Evolutionary conservation across 2,888 invertebrate genomes (phyloP), one percentile per base, ranked within the genome.

Genomic region (Dermolepida albohirtum): DNA sequence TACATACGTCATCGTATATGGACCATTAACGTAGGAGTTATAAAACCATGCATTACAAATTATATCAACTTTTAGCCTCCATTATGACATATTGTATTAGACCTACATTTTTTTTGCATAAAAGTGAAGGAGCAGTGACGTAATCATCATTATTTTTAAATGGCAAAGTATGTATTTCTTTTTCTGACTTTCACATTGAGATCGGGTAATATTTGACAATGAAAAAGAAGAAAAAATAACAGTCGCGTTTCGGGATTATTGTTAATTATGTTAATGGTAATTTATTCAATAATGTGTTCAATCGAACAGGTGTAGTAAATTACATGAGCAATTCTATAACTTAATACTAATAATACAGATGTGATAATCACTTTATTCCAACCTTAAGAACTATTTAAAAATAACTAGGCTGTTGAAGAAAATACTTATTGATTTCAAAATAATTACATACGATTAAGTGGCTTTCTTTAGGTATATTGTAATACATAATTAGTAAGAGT

Each of bases 11-110:
- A 14, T 34, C 47, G 59, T 47, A 39, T 16, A 22, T 14, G 47
- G 14, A 47, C 43, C 27, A 34, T 47, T 47, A 47, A 39, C 16
- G 59, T 62, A 62, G 47, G 47, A 47, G 59, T 47, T 47, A 62
- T 62, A 62, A 62, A 47, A 62, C 16, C 34, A 34, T 62, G 34
- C 34, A 62, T 14, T 34, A 47, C 59, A 47, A 62, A 62, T 62
- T 62, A 62, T 44, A 47, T 29, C 59, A 59, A n/a, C 41, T 41
- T 55, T 40, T 55, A 55, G 41, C 59, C 47, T 44, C 59, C 47
- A 59, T 59, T 59, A 47, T 59, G 47, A 59, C 59, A 44, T 59
- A 59, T 44, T 62, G 59, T 62, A 39, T 62, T 62, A 62, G 59
- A 62, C 59, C 59, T 62, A 62, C 47, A 57, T 62, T 62, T 62